Evolutionary conservation across 64 coral and sea anemone species (phyloP).

Genomic region (Dendronephthya gigantea): DNA sequence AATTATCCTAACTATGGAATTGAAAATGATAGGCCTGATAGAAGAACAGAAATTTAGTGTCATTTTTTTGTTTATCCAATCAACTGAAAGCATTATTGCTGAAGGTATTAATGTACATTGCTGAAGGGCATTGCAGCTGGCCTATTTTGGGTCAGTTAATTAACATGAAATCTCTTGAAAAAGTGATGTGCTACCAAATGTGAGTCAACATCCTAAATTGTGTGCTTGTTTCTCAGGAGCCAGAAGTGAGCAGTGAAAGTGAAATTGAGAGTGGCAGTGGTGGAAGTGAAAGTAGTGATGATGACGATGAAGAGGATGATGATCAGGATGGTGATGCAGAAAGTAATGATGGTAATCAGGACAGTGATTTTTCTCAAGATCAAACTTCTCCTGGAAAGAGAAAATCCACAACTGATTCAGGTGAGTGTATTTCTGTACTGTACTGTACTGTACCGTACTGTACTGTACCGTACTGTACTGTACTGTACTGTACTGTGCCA

Average conservation of each 20-base stretch:
- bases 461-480: too few relatives aligned
- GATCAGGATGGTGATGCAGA: conserved; percentile 73
- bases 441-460: neutral
- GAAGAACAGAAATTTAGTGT: too few relatives aligned
- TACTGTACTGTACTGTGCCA: too few relatives aligned
- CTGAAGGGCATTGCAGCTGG: too few relatives aligned
- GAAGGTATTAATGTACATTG: too few relatives aligned
- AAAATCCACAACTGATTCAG: neutral
- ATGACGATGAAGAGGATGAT: conserved; percentile 67
- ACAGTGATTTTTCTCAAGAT: conserved; percentile 51
- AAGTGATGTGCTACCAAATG: too few relatives aligned
- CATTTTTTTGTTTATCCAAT: too few relatives aligned
- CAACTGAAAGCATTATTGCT: too few relatives aligned
- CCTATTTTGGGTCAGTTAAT: too few relatives aligned
- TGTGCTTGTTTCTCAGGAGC: conserved; percentile 33
- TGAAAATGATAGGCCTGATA: too few relatives aligned
- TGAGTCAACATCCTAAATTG: neutral
- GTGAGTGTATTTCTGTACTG: neutral
- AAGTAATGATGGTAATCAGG: conserved; percentile 41
- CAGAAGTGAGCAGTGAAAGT: conserved; percentile 50
- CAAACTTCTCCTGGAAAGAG: conserved; percentile 23
- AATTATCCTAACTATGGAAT: too few relatives aligned
- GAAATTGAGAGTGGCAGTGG: conserved; percentile 60
- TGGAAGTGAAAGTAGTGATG: conserved; percentile 44
- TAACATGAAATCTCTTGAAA: too few relatives aligned